Evolutionary conservation across 2,888 invertebrate species (phyloP).

Genomic region (Sepioteuthis lessoniana): DNA sequence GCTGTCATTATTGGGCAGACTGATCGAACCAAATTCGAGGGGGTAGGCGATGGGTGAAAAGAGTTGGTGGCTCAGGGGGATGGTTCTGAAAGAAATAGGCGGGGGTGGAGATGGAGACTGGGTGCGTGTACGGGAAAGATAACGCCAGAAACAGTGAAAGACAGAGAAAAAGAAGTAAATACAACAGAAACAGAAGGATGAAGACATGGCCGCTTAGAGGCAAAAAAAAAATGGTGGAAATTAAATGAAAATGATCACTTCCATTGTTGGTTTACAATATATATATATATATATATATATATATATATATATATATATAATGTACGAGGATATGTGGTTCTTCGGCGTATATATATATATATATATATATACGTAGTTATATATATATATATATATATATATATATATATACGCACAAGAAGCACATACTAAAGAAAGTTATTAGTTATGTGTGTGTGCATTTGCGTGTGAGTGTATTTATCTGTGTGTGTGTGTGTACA

Average conservation of each 20-base stretch:
- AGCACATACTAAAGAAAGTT: no score
- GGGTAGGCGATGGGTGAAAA: neutral
- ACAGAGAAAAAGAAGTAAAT: neutral
- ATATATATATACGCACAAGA: neutral
- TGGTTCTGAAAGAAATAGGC: no score
- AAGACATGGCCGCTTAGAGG: neutral
- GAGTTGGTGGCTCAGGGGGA: no score
- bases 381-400: neutral
- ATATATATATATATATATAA: constrained; percentile 33
- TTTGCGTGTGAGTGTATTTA: no score
- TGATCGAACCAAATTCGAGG: neutral
- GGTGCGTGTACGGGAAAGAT: neutral
- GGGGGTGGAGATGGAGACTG: neutral
- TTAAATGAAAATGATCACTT: constrained; percentile 10
- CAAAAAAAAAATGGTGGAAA: neutral
- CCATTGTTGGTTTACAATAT: neutral
- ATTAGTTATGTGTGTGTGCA: no score
- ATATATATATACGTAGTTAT: neutral
- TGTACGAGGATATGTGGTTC: no score
- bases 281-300: no score
- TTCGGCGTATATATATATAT: constrained; percentile 2
- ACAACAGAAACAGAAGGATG: neutral
- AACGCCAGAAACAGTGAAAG: no score
- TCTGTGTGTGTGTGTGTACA: no score
- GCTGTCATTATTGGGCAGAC: constrained; percentile 20